Evolutionary conservation across 1,140 invertebrate genomes (phyloP).

Genomic region (Polypedilum pembai): DNA sequence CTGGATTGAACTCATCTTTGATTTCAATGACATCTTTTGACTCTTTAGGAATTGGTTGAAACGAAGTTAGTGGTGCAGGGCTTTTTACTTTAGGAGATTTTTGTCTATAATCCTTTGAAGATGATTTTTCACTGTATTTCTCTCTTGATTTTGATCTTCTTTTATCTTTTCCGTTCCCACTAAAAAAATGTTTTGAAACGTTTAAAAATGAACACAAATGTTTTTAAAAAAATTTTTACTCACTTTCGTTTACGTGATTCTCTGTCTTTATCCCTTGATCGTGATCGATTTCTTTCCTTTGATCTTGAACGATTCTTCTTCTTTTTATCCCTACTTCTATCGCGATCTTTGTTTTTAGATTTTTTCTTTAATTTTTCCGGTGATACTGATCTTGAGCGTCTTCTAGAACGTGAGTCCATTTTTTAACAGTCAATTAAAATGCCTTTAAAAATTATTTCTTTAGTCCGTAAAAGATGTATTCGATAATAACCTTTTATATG

Average conservation of each 20-base stretch:
- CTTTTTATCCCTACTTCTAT: constrained; percentile 39
- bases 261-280: constrained; percentile 42
- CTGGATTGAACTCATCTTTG: constrained; percentile 35
- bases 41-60: constrained; percentile 30
- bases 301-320: constrained; percentile 44
- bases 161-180: constrained; percentile 32
- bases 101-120: constrained; percentile 25
- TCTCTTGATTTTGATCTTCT: constrained; percentile 31
- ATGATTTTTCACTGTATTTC: constrained; percentile 5
- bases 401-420: constrained; percentile 35
- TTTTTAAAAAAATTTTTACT: not conserved
- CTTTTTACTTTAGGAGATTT: not conserved
- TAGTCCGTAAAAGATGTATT: constrained; percentile 40
- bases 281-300: constrained; percentile 41
- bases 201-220: not conserved
- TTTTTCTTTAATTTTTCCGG: constrained; percentile 32
- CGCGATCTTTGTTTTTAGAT: constrained; percentile 1
- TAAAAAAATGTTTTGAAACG: not conserved
- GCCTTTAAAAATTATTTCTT: too few species aligned
- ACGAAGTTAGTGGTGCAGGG: not conserved
- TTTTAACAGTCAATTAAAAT: not conserved
- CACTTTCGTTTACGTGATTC: not conserved
- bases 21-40: constrained; percentile 29
- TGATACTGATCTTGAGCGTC: constrained; percentile 48
- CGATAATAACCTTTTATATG: too few species aligned